Base-by-base conservation (phyloP, 2,888 invertebrate genomes). In the Thelaira solivaga region DNA sequence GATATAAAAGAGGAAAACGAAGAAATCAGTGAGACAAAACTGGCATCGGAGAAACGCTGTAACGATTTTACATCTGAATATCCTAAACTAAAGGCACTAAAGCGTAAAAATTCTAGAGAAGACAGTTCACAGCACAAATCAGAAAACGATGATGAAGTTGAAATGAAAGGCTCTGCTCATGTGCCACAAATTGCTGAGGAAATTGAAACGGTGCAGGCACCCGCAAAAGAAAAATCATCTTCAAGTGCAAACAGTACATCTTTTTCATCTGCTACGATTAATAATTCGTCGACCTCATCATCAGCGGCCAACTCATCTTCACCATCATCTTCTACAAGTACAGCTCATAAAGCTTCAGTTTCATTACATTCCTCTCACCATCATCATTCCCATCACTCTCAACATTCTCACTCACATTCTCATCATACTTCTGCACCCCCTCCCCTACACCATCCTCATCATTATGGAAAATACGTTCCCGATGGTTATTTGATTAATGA, bases 401-500 rank as follows among this genome's bases (percentile, higher is more conserved):
- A 57, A 13, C 73, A 73, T 51, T 57, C 79, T 22, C 65, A 47
- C 10, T 47, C 76, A 26, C 71, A 76, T 65, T 61, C 47, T 47
- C 84, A 81, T 76, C 85, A 79, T 82, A 80, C 16, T 77, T 6
- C 75, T 6, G 34, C 75, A 16, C 65, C 80, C 4, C 59, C 79
- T 0, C 64, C 81, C 0, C 29, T 83, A 1, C 69, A 85, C 57
- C 77, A 79, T 47, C 80, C 83, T 1, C 76, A 82, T 49, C 82
- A 83, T 53, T 85, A 83, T 29, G 80, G 82, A 51, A 87, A 87
- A 47, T 86, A 83, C 72, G 69, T 81, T 4, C 80, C 81, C 4
- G 82, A 82, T 2, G 85, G 85, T 10, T 87, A 86, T 62, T 64
- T 86, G 67, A 81, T 86, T 62, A 87, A 86, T 57, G 87, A 86